phyloP scores from a whole-genome alignment of 2,888 invertebrate genomes.

The Sesia bembeciformis region DNA sequence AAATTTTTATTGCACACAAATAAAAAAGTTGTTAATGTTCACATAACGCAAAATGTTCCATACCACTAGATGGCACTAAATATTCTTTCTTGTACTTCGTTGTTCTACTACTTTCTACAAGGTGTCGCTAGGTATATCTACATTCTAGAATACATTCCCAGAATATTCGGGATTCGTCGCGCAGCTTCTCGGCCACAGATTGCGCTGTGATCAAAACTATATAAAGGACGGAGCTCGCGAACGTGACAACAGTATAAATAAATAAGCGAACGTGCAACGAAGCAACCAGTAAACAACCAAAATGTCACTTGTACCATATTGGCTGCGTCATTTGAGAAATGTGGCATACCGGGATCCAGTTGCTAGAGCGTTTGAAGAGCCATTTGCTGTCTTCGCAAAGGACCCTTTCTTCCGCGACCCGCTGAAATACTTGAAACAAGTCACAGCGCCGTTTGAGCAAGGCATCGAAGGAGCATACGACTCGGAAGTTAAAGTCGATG shows the following conservation, averaged over 20 bases:
- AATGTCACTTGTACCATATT: slow-evolving; percentile 62
- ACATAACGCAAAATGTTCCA: no score
- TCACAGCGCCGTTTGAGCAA: slow-evolving; percentile 28
- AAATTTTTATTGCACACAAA: no score
- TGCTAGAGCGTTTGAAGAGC: slow-evolving; percentile 43
- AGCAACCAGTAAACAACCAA: slow-evolving; percentile 13
- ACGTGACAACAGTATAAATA: slow-evolving; percentile 20
- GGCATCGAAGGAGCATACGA: slow-evolving; percentile 66
- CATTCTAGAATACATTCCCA: slow-evolving; percentile 7
- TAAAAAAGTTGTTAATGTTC: no score
- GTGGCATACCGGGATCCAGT: slow-evolving; percentile 46
- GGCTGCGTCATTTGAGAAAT: slow-evolving; percentile 59
- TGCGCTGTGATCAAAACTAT: slow-evolving; percentile 32
- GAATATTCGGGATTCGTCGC: slow-evolving; percentile 41
- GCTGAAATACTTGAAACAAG: slow-evolving; percentile 39
- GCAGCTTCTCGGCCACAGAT: slow-evolving; percentile 37
- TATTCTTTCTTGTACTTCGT: background rate
- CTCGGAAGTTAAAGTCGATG: slow-evolving; percentile 72
- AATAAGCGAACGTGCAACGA: slow-evolving; percentile 17
- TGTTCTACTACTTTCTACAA: background rate
- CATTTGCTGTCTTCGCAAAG: slow-evolving; percentile 37
- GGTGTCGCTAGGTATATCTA: background rate
- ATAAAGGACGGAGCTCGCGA: slow-evolving; percentile 22
- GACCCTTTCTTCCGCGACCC: slow-evolving; percentile 63
- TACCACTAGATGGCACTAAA: background rate